Conservation (phyloP, 2,888 invertebrate species). For the Azorinus chamasolen region DNA sequence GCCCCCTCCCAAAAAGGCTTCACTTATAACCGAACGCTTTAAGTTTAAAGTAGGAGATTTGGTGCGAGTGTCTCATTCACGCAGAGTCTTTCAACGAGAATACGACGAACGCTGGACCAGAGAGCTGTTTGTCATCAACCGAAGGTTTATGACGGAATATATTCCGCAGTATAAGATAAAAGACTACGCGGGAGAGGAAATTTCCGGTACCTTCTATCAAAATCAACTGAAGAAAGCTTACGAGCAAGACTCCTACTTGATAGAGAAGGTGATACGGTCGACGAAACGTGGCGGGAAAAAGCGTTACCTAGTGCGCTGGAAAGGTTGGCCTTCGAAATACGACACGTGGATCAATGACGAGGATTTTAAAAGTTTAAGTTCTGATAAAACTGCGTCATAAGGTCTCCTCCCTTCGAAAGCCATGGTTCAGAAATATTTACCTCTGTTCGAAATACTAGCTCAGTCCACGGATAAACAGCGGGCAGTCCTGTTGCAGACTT, state of each 20-base stretch:
- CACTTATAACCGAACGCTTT: not conserved
- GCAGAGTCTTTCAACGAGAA: slow-evolving; percentile 29
- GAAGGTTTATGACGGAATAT: slow-evolving; percentile 37
- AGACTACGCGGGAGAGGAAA: slow-evolving; percentile 27
- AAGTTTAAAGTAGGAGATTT: no score
- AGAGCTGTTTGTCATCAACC: slow-evolving; percentile 37
- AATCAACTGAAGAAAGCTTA: slow-evolving; percentile 49
- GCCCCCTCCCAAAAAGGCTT: not conserved
- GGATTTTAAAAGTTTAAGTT: slow-evolving; percentile 29
- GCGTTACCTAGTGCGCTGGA: slow-evolving; percentile 32
- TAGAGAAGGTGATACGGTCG: slow-evolving; percentile 36
- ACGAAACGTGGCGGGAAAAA: slow-evolving; percentile 10
- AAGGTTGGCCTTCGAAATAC: no score
- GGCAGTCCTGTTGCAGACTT: slow-evolving; percentile 18
- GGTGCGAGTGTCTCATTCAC: slow-evolving; percentile 21
- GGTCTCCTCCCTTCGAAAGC: not conserved
- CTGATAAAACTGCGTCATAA: slow-evolving; percentile 22
- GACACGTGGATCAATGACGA: no score
- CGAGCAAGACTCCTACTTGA: slow-evolving; percentile 43
- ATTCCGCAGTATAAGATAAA: slow-evolving; percentile 37
- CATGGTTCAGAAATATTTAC: slow-evolving; percentile 34
- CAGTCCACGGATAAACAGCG: slow-evolving; percentile 26
- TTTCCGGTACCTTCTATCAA: slow-evolving; percentile 36
- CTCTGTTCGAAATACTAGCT: slow-evolving; percentile 31
- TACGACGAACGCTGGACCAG: slow-evolving; percentile 48